phyloP scores from a whole-genome alignment of 1,140 invertebrate genomes.

The Frieseomelitta varia region DNA sequence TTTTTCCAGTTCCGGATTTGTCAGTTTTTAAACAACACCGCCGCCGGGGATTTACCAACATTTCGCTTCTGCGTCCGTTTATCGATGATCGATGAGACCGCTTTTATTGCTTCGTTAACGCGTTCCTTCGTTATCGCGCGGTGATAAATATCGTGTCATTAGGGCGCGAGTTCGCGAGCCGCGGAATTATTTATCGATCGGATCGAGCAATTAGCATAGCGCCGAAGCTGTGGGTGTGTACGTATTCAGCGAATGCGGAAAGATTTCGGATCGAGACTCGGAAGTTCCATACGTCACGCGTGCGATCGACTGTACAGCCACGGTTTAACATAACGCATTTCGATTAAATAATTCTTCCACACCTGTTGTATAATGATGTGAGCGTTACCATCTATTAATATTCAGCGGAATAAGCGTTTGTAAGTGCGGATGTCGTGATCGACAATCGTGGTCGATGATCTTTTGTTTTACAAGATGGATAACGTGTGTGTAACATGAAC shows the following conservation, averaged over 20 bases:
- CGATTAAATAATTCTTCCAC: no score
- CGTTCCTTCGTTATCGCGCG: not conserved
- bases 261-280: not conserved
- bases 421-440: no score
- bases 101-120: not conserved
- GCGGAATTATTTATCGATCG: not conserved
- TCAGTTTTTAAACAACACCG: not conserved
- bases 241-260: not conserved
- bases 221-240: not conserved
- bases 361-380: no score
- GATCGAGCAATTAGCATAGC: not conserved
- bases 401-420: no score
- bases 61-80: not conserved
- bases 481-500: no score
- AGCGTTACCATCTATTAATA: no score
- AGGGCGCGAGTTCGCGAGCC: not conserved
- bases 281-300: no score
- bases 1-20: not conserved
- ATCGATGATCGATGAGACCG: constrained; percentile 4
- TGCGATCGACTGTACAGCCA: no score
- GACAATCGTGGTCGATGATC: no score
- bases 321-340: no score
- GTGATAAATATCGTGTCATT: not conserved
- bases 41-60: not conserved
- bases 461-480: no score